A percentile compares a stretch with the other conserved stretches of the same genome.
These are phyloP conservation scores for Melolontha melolontha DNA, from an alignment of 2,888 invertebrate species.

Conservation along the genomic window DNA sequence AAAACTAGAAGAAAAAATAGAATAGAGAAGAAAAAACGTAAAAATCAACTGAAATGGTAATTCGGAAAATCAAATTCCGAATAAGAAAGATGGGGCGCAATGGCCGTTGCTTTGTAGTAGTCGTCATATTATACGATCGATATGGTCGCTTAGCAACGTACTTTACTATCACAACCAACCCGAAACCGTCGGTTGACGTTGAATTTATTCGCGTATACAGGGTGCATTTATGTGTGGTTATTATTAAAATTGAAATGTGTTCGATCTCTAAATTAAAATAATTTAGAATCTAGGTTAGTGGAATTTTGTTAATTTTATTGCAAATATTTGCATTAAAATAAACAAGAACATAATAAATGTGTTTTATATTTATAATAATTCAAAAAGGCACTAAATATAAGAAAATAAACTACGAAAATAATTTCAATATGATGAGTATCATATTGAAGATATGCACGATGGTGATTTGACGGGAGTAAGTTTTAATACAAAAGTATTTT, in stretches of 20 bases:
- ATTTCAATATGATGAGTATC: too few relatives aligned
- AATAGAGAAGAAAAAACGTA: not conserved
- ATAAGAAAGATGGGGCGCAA: conserved; percentile 47
- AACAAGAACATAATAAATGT: too few relatives aligned
- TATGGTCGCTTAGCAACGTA: conserved; percentile 51
- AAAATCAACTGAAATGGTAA: conserved; percentile 27
- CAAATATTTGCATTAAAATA: too few relatives aligned
- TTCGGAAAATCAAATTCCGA: conserved; percentile 40
- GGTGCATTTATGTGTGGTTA: conserved; percentile 22
- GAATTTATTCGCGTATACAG: conserved; percentile 25
- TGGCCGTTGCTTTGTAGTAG: conserved; percentile 50
- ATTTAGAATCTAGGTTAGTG: too few relatives aligned
- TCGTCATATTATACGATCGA: conserved; percentile 51
- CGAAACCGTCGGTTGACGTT: conserved; percentile 36
- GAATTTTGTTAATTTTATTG: too few relatives aligned
- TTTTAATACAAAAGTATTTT: too few relatives aligned
- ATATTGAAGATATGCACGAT: too few relatives aligned
- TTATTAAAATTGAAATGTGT: conserved; percentile 7
- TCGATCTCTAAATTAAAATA: too few relatives aligned
- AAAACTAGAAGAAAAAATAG: not conserved
- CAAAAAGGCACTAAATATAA: too few relatives aligned
- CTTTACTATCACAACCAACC: conserved; percentile 51
- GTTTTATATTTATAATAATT: too few relatives aligned
- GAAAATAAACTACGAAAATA: too few relatives aligned
- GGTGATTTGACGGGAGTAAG: too few relatives aligned